Evolutionary conservation across 2,888 invertebrate species (phyloP), one percentile per base, ranked within the genome.

Genomic region (Drosophila paracracens): DNA sequence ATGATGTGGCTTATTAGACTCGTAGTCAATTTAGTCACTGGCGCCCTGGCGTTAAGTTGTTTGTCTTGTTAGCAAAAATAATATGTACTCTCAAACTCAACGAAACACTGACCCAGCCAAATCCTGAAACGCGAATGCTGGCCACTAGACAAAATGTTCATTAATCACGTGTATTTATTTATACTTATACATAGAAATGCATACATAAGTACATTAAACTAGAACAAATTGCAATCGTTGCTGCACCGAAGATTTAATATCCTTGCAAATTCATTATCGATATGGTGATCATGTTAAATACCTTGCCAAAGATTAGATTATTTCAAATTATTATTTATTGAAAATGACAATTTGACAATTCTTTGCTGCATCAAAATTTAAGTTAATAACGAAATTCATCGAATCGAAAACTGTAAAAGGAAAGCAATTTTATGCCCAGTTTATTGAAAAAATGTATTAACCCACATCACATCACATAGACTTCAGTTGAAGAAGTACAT

Each of bases 61-160:
- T 25, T 36, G 18, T 46, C 25, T 27, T 29, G 4, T 38, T 38
- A 16, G 18, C 27, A 43, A n/a, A 57, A 43, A 43, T 43, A 43
- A 43, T 57, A 10, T 36, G 54, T 35, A 27, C 40, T 40, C 29
- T 29, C 21, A 40, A 57, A 43, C 40, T 43, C 21, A 21, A 31
- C 36, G 59, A 60, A 52, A 61, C 38, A 61, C 61, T 38, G 51
- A 61, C 51, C 51, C 51, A 61, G 51, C 61, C 61, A 61, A 52
- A 40, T 52, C 38, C 61, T 52, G 61, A 27, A 38, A 27, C 25
- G 29, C 31, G 61, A 51, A 61, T 61, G 61, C 61, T 52, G 52
- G 61, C 52, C 61, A 61, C 61, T 61, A 52, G 51, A 61, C 61
- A 40, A 61, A 50, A 31, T 52, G 51, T 51, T 52, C 61, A 35